Evolutionary conservation across 2,113 vertebrate species (phyloP).

Genomic region (Alligator mississippiensis): DNA sequence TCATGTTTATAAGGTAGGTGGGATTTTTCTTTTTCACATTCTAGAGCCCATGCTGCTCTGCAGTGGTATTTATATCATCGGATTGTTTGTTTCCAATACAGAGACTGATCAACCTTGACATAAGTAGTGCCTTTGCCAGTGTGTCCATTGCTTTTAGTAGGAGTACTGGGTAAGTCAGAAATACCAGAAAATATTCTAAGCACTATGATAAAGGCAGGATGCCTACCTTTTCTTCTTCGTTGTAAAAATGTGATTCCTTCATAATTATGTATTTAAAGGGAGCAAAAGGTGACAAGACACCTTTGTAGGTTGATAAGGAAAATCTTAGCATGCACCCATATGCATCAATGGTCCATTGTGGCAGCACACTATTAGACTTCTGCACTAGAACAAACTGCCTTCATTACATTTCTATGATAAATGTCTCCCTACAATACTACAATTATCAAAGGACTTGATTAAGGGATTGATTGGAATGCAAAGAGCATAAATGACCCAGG

Average conservation of each 20-base stretch:
- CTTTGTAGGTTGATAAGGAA: neutral
- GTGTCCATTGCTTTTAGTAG: neutral
- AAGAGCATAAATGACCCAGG: neutral
- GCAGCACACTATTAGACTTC: neutral
- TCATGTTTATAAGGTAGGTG: neutral
- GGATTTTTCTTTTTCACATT: too few species aligned
- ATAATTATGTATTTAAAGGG: neutral
- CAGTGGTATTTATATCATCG: too few species aligned
- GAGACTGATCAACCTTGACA: neutral
- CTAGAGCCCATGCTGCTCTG: too few species aligned
- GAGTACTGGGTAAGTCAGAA: neutral
- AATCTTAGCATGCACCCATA: neutral
- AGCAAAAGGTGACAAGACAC: neutral
- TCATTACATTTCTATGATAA: neutral
- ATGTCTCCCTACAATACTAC: neutral
- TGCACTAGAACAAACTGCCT: neutral
- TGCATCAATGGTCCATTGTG: neutral
- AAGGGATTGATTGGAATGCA: neutral
- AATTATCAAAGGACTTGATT: slow-evolving; percentile 7
- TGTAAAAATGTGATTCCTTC: neutral
- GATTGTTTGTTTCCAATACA: neutral
- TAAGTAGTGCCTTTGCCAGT: neutral
- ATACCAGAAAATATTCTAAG: neutral
- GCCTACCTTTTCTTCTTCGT: neutral
- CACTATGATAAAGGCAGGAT: neutral